Base-by-base conservation (phyloP, 1,140 invertebrate genomes). In the Lepidostoma basale region DNA sequence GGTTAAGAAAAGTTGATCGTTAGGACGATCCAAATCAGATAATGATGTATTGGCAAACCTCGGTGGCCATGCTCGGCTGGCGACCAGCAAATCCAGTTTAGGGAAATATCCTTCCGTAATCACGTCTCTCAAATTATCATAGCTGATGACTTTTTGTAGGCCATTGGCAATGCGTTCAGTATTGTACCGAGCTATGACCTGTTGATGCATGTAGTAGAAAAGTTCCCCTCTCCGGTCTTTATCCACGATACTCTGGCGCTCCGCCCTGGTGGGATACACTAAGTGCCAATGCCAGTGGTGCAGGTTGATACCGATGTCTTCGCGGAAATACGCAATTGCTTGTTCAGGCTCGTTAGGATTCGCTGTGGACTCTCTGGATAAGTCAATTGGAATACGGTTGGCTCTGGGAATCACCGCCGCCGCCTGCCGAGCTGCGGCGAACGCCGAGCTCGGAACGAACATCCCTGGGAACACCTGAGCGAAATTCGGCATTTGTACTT, bases 271-370 rank as follows among this genome's bases (percentile, higher is more conserved):
- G 16, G 90, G 88, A 77, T 89, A 90, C 62, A 86, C 83, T 76
- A 87, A 79, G 73, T 90, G 87, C 78, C 88, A 81, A 77, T 62
- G 40, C 23, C 40, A 62, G 14, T 90, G 88, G 81, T 88, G 90
- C 5, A 86, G 80, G 79, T 92, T 92, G 14, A 91, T 78, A 52
- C 87, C 85, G 64, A 88, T 80, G 75, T 91, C 90, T 71, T 92
- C 89, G 14, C 86, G 89, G 83, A 90, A 92, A 79, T 92, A 92
- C 39, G 84, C 81, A 10, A 90, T 54, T 39, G 80, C 77, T 72
- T 85, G 83, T 67, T 90, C 87, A 3, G 5, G 81, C 14, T 54
- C 49, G 3, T 26, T 54, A 6, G 4, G 0, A 18, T 30, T 54
- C 6, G 49, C 49, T 12, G 49, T 54, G n/a, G 5, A 33, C 30